phyloP scores from a whole-genome alignment of 1,140 invertebrate species.

The Chlorops oryzae region DNA sequence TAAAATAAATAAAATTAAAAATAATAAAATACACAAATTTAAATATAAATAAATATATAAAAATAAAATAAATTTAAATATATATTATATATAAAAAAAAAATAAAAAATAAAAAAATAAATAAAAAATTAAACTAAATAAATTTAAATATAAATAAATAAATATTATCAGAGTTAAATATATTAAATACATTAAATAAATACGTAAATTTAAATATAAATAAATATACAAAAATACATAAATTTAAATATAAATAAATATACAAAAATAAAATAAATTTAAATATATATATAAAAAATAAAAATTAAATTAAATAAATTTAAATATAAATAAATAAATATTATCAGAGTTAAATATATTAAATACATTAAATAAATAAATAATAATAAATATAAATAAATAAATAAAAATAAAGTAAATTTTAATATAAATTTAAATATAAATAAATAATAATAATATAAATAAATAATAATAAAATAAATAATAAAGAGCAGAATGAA shows the following conservation, averaged over 20 bases:
- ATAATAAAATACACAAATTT: background rate
- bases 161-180: background rate
- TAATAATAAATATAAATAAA: background rate
- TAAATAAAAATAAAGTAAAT: background rate
- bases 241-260: too few species aligned
- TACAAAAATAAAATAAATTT: too few species aligned
- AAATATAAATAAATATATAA: background rate
- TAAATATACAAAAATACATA: too few species aligned
- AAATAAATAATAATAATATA: background rate
- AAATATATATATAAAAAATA: background rate
- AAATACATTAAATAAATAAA: background rate
- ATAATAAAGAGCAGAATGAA: too few species aligned
- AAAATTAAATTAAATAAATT: background rate
- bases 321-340: too few species aligned
- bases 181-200: background rate
- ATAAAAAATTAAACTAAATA: background rate
- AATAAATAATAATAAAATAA: too few species aligned
- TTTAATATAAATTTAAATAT: background rate
- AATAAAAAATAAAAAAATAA: too few species aligned
- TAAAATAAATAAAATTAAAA: conserved; percentile 3
- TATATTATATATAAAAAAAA: background rate
- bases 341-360: too few species aligned
- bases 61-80: background rate
- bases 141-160: background rate
- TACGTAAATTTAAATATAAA: background rate